Conservation (phyloP, 2,113 vertebrate species). For the Tychaedon coryphoeus region DNA sequence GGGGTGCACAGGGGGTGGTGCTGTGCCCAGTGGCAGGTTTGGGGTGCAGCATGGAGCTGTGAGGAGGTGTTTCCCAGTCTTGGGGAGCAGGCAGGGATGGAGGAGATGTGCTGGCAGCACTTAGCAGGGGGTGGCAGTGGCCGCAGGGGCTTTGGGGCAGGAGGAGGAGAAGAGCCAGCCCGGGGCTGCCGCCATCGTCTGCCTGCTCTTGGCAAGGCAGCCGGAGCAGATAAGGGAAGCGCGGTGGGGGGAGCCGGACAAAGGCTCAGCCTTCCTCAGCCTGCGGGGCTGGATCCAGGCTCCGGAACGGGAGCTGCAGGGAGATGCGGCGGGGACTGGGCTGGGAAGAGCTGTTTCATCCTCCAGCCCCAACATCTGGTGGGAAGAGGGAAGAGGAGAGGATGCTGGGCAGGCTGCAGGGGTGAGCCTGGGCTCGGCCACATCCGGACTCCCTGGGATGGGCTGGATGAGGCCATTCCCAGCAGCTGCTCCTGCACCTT, state of each 20-base stretch:
- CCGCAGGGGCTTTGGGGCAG: rapidly evolving
- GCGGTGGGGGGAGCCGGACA: neutral
- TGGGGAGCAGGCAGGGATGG: neutral
- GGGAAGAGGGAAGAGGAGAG: neutral
- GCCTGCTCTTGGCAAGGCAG: conserved; percentile 28
- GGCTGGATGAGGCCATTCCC: neutral
- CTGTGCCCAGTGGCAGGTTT: neutral
- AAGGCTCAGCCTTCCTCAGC: conserved; percentile 29
- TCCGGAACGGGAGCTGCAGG: conserved; percentile 2
- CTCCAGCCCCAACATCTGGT: conserved; percentile 29
- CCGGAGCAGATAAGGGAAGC: conserved; percentile 29
- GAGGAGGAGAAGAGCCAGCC: neutral
- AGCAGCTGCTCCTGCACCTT: neutral
- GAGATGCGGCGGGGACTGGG: neutral
- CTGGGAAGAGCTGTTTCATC: neutral
- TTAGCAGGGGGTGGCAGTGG: neutral
- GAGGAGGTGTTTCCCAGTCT: rapidly evolving
- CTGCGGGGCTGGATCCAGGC: conserved; percentile 11
- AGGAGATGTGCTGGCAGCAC: neutral
- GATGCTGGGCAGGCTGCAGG: neutral
- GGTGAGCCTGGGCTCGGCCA: neutral
- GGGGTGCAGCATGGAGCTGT: neutral
- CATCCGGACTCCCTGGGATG: neutral
- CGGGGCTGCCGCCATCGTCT: neutral
- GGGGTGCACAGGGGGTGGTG: neutral